These are phyloP conservation scores for Thyatira batis DNA, from an alignment of 2,888 invertebrate genomes.

Conservation along the genomic window DNA sequence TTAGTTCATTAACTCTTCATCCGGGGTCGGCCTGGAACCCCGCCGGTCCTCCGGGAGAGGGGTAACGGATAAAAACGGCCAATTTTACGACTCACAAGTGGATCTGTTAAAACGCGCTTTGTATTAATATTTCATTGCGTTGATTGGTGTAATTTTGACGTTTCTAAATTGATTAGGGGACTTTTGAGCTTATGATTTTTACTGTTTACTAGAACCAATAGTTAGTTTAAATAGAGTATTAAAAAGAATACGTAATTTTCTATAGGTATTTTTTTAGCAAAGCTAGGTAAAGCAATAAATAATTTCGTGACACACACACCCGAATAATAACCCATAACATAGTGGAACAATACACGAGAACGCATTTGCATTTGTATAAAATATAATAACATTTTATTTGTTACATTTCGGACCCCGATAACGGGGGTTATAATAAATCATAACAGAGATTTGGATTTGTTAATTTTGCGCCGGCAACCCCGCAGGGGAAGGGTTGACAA, in stretches of 20 bases:
- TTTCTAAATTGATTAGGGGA: conserved; percentile 47
- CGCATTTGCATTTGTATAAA: conserved; percentile 65
- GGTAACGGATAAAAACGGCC: conserved; percentile 49
- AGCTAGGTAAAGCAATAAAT: conserved; percentile 22
- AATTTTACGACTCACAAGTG: conserved; percentile 62
- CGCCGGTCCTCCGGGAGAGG: conserved; percentile 40
- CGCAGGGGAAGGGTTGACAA: conserved; percentile 46
- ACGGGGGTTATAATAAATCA: conserved; percentile 67
- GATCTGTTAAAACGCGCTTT: conserved; percentile 63
- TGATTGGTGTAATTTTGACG: conserved; percentile 62
- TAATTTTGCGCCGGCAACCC: conserved; percentile 59
- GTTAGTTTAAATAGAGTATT: too few species aligned
- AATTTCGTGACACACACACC: conserved; percentile 16
- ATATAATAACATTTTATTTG: conserved; percentile 29
- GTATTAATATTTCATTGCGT: conserved; percentile 72
- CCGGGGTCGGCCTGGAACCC: conserved; percentile 39
- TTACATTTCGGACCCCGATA: conserved; percentile 51
- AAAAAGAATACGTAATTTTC: background rate
- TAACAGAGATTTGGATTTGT: conserved; percentile 72
- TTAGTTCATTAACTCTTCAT: conserved; percentile 81
- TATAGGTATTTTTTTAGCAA: background rate
- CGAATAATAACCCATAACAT: conserved; percentile 17
- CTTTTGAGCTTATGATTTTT: too few species aligned
- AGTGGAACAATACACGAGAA: conserved; percentile 33
- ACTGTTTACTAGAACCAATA: too few species aligned